Evolutionary conservation across 1,140 invertebrate genomes (phyloP), one percentile per base, ranked within the genome.

Genomic region (Megathymus violae): DNA sequence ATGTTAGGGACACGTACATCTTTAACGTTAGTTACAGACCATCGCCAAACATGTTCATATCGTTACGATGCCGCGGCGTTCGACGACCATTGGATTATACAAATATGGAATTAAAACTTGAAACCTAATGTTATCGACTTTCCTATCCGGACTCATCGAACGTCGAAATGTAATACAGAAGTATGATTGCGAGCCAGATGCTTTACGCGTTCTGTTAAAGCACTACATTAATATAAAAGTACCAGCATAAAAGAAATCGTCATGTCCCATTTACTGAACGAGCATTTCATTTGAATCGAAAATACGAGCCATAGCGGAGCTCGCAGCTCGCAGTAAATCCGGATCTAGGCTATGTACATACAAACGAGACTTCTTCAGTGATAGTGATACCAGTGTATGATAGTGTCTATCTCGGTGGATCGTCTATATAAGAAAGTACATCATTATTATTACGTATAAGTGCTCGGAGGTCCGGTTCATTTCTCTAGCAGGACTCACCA

Each of bases 211-310:
- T n/a, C n/a, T n/a, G n/a, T n/a, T 27, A 41, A n/a, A 25, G 19
- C 3, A 41, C 50, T 54, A 41, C 36, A 41, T 54, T 54, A 41
- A 25, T 11, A 41, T 54, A 54, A 41, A 52, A 54, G 25, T 17
- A 41, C 51, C 25, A 17, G n/a, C 48, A 38, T 41, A 41, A 54
- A 54, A 54, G 51, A 54, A 15, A 11, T 10, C 38, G 22, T 25
- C 38, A 13, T 43, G 51, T 17, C 40, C 38, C 41, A 43, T 56
- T 43, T 43, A 56, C 40, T 56, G 51, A 56, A 25, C 41, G 51
- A 15, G 51, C 38, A 16, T 56, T 56, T 43, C 38, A 27, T 56
- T 56, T 43, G 51, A 56, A 56, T 56, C 38, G 38, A 19, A 27
- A 56, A 56, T 27, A 56, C 51, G 9, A 14, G 51, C 17, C 6